Evolutionary conservation across 2,797 vertebrate genomes (phyloP).

Genomic region (Danio kyathit): DNA sequence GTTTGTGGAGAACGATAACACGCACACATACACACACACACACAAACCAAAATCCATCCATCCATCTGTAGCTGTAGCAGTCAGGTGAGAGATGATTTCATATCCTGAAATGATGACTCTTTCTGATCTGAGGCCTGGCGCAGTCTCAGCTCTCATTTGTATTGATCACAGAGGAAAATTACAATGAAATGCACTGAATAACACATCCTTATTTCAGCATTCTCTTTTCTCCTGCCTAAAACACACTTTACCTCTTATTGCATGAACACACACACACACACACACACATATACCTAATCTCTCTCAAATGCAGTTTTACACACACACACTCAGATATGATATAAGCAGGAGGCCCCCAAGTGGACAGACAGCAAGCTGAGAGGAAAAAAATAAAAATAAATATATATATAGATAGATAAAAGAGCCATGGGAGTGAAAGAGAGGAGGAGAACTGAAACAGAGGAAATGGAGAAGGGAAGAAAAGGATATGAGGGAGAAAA

Average conservation of each 20-base stretch:
- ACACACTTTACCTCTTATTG: slow-evolving; percentile 33
- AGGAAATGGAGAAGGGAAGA: slow-evolving; percentile 41
- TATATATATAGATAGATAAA: not conserved
- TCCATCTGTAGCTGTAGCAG: slow-evolving; percentile 34
- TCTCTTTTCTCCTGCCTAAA: slow-evolving; percentile 25
- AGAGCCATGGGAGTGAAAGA: slow-evolving; percentile 28
- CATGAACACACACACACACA: not conserved
- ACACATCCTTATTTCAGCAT: slow-evolving; percentile 30
- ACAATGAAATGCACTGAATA: slow-evolving; percentile 47
- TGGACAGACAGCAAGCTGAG: slow-evolving; percentile 51
- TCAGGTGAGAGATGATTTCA: slow-evolving; percentile 57
- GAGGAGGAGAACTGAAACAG: slow-evolving; percentile 61
- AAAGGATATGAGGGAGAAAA: slow-evolving; percentile 54
- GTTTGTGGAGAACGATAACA: slow-evolving; percentile 17
- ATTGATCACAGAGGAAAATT: slow-evolving; percentile 52
- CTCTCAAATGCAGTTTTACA: not conserved
- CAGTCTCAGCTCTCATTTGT: slow-evolving; percentile 44
- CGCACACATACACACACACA: slow-evolving; percentile 18
- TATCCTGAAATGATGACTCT: slow-evolving; percentile 52
- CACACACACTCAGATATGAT: slow-evolving; percentile 27
- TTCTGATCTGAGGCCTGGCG: slow-evolving; percentile 22
- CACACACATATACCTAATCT: not conserved
- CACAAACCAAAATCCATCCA: slow-evolving; percentile 21
- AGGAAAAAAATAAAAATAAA: slow-evolving; percentile 48
- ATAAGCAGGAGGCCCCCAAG: slow-evolving; percentile 58